Evolutionary conservation across 2,797 vertebrate species (phyloP).

Genomic region (Halcyon smyrnensis): DNA sequence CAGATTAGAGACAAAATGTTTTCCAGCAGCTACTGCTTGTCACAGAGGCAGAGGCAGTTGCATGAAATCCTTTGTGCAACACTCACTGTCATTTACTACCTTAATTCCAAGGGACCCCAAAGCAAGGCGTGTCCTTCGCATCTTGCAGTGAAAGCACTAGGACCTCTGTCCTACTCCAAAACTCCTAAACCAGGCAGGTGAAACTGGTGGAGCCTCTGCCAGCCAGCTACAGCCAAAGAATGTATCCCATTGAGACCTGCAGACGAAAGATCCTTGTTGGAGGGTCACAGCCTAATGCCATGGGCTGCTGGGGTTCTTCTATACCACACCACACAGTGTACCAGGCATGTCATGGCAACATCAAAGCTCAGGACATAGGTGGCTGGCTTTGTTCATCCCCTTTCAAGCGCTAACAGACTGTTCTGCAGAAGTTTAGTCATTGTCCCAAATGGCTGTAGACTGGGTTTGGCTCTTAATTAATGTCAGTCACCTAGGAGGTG

Average conservation of each 20-base stretch:
- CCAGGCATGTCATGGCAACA: neutral
- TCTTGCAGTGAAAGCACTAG: accelerated
- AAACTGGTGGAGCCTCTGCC: neutral
- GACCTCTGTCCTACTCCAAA: neutral
- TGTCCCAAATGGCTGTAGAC: neutral
- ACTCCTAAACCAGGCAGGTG: neutral
- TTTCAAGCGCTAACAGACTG: neutral
- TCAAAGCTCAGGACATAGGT: neutral
- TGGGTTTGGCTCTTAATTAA: neutral
- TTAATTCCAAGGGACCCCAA: neutral
- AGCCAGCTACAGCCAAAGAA: neutral
- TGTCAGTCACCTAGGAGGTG: neutral
- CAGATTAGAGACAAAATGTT: slow-evolving; percentile 22
- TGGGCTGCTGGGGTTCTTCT: neutral
- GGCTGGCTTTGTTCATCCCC: neutral
- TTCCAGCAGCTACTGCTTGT: slow-evolving; percentile 3
- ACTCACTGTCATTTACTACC: neutral
- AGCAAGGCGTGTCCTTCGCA: accelerated
- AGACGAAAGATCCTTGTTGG: neutral
- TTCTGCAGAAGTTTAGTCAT: neutral
- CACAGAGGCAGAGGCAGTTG: neutral
- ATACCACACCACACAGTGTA: neutral
- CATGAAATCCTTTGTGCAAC: neutral
- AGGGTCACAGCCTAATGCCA: neutral
- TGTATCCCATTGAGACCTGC: neutral